Base-by-base conservation (phyloP, 2,888 invertebrate genomes). In the Cabera pusaria region DNA sequence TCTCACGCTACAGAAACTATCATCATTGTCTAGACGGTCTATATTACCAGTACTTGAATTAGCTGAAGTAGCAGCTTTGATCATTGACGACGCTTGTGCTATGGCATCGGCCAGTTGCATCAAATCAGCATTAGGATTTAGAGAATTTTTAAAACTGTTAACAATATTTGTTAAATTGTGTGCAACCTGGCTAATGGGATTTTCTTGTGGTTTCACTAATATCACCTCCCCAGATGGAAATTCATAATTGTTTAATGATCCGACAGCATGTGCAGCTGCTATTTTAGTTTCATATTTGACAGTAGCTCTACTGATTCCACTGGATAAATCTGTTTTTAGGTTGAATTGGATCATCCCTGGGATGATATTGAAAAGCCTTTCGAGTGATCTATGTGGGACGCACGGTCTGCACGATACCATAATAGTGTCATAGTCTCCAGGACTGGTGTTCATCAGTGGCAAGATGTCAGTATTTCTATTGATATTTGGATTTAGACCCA, bases 191-290 rank as follows among this genome's bases (percentile, higher is more conserved):
- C 62, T 70, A 16, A 87, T 52, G 23, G 76, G 71, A 49, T 87
- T 88, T 7, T 73, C 72, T 52, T 94, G 92, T 6, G 93, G 92
- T 68, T 92, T 93, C 0, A 96, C 94, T 44, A 94, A 93, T 58
- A 97, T 85, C 29, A 95, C 90, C 67, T 95, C 94, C 17, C 97
- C 97, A 8, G 96, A 95, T 0, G 98, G 98, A 83, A 97, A 98
- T 77, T 98, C 97, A 75, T 97, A 95, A 3, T 96, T 95, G 72
- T 98, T 94, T 33, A 98, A 88, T 75, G 95, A 96, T 58, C 97
- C 96, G 56, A 93, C 91, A 22, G 95, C 96, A 82, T 94, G 93
- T 0, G 72, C 66, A 7, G 88, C 90, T 11, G 76, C 70, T 43
- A 68, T 72, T 34, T 76, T 70, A 43, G 67, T 72, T 4, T 72